A percentile compares a stretch with the other conserved stretches of the same genome.
Conservation (phyloP, 2,888 invertebrate genomes). For the Eupithecia dodoneata region DNA sequence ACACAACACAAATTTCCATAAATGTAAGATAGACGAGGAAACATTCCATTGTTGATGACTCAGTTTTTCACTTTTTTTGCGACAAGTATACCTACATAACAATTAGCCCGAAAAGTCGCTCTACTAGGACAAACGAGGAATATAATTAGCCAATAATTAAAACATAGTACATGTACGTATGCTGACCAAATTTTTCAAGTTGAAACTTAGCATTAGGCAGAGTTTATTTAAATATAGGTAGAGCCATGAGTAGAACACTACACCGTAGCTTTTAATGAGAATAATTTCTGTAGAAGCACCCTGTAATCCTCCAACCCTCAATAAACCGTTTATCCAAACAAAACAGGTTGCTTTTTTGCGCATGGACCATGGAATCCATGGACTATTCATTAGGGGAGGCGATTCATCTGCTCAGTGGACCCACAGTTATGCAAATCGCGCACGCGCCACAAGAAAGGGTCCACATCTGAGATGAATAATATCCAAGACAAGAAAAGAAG, state of each 20-base stretch:
- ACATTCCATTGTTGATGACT: neutral
- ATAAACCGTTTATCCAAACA: slow-evolving; percentile 30
- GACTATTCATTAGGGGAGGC: slow-evolving; percentile 26
- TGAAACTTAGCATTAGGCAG: neutral
- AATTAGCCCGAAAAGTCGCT: no score
- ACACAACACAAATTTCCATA: neutral
- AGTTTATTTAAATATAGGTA: neutral
- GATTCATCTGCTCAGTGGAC: slow-evolving; percentile 19
- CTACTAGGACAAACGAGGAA: no score
- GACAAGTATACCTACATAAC: no score
- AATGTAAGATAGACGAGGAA: neutral
- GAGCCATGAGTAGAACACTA: no score
- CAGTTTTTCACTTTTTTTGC: no score
- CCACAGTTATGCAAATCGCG: slow-evolving; percentile 47
- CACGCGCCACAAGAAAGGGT: slow-evolving; percentile 49
- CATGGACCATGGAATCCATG: slow-evolving; percentile 20
- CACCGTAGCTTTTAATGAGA: neutral
- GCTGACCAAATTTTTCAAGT: neutral
- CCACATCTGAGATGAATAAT: slow-evolving; percentile 43
- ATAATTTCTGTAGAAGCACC: neutral
- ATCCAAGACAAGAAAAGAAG: slow-evolving; percentile 9
- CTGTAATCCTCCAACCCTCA: slow-evolving; percentile 11
- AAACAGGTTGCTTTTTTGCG: slow-evolving; percentile 46
- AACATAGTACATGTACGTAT: no score
- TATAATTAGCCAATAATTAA: no score